Evolutionary conservation across 2,888 invertebrate genomes (phyloP).

Genomic region (Miltochrista miniata): DNA sequence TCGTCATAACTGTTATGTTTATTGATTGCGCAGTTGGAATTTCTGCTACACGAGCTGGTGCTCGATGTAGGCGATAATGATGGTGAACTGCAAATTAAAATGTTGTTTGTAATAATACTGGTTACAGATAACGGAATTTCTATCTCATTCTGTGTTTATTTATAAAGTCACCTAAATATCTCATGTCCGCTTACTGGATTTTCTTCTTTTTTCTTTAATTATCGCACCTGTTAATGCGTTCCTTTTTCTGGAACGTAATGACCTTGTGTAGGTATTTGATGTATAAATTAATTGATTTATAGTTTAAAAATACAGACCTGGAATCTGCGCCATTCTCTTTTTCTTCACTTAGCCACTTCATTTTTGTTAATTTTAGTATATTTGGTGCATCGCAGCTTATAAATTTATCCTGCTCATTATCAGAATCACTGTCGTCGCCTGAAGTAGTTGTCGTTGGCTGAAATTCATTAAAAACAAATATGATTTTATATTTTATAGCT

Average conservation of each 20-base stretch:
- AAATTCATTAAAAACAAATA: slow-evolving; percentile 7
- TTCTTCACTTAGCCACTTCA: slow-evolving; percentile 72
- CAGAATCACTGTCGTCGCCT: slow-evolving; percentile 43
- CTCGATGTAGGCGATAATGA: slow-evolving; percentile 57
- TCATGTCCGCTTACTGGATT: slow-evolving; percentile 25
- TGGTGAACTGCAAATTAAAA: slow-evolving; percentile 53
- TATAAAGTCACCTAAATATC: slow-evolving; percentile 14
- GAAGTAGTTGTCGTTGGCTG: slow-evolving; percentile 44
- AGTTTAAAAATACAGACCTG: slow-evolving; percentile 50
- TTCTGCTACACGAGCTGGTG: slow-evolving; percentile 51
- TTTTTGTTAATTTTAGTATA: slow-evolving; percentile 66
- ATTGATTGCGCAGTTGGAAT: slow-evolving; percentile 45
- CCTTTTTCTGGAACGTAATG: slow-evolving; percentile 67
- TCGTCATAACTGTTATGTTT: slow-evolving; percentile 47
- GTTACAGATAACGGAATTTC: neutral
- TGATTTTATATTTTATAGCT: neutral
- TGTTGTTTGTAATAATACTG: neutral
- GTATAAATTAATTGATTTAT: neutral
- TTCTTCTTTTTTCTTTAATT: slow-evolving; percentile 39
- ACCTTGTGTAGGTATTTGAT: slow-evolving; percentile 38
- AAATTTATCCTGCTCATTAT: slow-evolving; percentile 32
- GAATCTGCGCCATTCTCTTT: slow-evolving; percentile 55
- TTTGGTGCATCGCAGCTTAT: slow-evolving; percentile 50
- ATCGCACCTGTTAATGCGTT: slow-evolving; percentile 73
- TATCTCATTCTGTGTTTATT: neutral